phyloP scores from a whole-genome alignment of 2,888 invertebrate species.

The Teleogryllus oceanicus region DNA sequence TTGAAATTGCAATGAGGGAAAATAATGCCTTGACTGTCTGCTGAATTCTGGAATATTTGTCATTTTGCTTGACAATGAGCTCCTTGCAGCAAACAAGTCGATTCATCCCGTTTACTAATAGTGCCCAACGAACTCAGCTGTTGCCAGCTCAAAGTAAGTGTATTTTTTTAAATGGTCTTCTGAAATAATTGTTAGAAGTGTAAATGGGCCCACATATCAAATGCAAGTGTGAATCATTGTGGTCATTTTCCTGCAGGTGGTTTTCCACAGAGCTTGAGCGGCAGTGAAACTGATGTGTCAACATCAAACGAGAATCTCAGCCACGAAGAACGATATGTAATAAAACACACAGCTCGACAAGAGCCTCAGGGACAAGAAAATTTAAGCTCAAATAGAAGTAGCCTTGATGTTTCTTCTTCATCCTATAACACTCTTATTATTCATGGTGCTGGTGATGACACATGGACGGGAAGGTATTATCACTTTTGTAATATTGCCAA shows the following conservation, averaged over 20 bases:
- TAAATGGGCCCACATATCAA: background rate
- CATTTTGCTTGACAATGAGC: conserved; percentile 37
- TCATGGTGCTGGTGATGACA: conserved; percentile 69
- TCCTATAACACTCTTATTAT: conserved; percentile 82
- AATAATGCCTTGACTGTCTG: background rate
- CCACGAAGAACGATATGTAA: conserved; percentile 78
- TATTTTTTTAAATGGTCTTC: background rate
- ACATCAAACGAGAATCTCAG: conserved; percentile 87
- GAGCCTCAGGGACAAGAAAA: conserved; percentile 92
- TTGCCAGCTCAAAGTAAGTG: conserved; percentile 39
- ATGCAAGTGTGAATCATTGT: background rate
- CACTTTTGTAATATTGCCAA: background rate
- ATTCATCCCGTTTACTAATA: conserved; percentile 36
- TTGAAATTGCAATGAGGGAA: background rate
- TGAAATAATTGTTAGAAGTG: background rate
- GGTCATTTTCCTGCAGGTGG: conserved; percentile 48
- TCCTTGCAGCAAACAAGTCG: conserved; percentile 40
- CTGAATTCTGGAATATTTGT: background rate
- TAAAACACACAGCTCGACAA: conserved; percentile 75
- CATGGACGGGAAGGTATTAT: conserved; percentile 41
- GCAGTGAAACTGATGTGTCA: conserved; percentile 85
- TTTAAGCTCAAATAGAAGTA: conserved; percentile 53
- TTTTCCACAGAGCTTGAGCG: conserved; percentile 73
- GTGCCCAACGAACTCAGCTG: conserved; percentile 33
- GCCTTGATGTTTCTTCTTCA: conserved; percentile 65